phyloP scores from a whole-genome alignment of 2,888 invertebrate genomes.

The Embidobia sp. region DNA sequence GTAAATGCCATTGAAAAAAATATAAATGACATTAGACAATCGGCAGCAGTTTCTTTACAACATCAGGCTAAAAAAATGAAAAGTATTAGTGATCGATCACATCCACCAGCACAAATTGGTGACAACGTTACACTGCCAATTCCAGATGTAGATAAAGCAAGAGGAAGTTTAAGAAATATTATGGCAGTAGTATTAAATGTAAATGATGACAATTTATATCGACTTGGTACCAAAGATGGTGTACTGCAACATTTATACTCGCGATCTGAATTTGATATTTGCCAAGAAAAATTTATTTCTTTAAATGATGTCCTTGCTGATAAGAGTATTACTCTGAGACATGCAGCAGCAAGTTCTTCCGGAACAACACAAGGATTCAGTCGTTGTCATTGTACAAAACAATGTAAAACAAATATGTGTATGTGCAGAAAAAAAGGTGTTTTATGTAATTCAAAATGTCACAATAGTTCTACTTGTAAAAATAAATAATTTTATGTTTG shows the following conservation, averaged over 20 bases:
- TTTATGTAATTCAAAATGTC: neutral
- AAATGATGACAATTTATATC: neutral
- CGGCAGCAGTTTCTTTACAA: too few species aligned
- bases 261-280: neutral
- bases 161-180: neutral
- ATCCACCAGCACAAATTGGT: too few species aligned
- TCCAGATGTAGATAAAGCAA: neutral
- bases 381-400: neutral
- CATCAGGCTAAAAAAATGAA: too few species aligned
- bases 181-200: neutral
- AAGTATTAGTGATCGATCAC: too few species aligned
- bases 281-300: neutral
- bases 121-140: neutral
- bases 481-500: constrained; percentile 1
- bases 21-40: too few species aligned
- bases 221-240: neutral
- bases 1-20: too few species aligned
- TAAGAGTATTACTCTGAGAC: neutral
- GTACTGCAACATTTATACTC: neutral
- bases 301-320: neutral
- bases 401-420: neutral
- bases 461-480: neutral
- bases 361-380: neutral
- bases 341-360: neutral
- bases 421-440: neutral